Conservation (phyloP, 2,888 invertebrate species). For the Junonia oenone region DNA sequence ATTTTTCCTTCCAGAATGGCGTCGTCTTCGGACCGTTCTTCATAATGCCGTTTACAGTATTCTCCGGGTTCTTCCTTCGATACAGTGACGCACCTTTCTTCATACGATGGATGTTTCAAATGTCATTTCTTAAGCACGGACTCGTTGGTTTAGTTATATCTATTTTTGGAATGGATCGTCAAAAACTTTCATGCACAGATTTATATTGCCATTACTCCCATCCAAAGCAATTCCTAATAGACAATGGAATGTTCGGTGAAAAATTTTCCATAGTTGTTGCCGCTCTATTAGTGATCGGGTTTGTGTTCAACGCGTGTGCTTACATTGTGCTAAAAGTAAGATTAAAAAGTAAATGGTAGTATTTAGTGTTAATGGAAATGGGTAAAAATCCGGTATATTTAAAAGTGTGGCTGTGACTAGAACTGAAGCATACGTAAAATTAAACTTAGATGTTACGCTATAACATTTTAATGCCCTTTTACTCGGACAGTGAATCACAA, state of each 20-base stretch:
- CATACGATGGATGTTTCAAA: slow-evolving; percentile 91
- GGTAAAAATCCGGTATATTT: background rate
- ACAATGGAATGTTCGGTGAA: slow-evolving; percentile 84
- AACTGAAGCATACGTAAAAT: background rate
- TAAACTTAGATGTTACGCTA: background rate
- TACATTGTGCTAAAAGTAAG: slow-evolving; percentile 84
- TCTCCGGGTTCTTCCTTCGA: slow-evolving; percentile 95
- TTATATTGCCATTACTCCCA: slow-evolving; percentile 87
- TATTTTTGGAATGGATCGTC: slow-evolving; percentile 89
- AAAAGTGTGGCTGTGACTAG: slow-evolving; percentile 13
- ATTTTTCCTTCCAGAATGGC: slow-evolving; percentile 84
- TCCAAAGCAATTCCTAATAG: slow-evolving; percentile 86
- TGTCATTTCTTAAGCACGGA: slow-evolving; percentile 93
- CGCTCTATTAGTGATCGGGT: slow-evolving; percentile 82
- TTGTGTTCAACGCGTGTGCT: slow-evolving; percentile 81
- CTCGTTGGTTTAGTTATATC: slow-evolving; percentile 90
- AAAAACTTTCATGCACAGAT: slow-evolving; percentile 85
- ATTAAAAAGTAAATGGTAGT: slow-evolving; percentile 75
- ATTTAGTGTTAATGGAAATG: background rate
- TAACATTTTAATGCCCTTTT: background rate
- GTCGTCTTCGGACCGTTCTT: slow-evolving; percentile 93
- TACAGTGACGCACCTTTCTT: slow-evolving; percentile 88
- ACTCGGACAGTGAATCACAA: background rate
- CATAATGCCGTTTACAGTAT: slow-evolving; percentile 91
- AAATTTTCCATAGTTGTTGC: slow-evolving; percentile 83